Base-by-base conservation (phyloP, 2,113 vertebrate species). In the Megaceryle maxima region DNA sequence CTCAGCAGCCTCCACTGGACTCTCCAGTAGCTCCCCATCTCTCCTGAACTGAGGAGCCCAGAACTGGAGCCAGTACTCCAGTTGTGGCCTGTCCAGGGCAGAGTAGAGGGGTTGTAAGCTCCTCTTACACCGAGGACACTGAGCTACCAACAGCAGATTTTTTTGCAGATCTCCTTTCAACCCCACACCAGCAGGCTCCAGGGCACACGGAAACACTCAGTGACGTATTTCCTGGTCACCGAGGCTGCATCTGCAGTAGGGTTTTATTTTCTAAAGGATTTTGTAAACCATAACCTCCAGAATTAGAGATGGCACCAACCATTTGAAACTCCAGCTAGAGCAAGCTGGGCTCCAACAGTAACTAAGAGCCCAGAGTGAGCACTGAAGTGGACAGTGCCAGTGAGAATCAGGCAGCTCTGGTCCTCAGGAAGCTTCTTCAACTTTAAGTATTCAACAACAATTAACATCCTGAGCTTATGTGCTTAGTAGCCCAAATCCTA, bases 171-270 rank as follows among this genome's bases (percentile, higher is more conserved):
- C 1, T 69, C 59, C n/a, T 66, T 25, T 56, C 46, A 82, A 14
- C 5, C 44, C 33, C 22, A 11, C 48, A 6, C 25, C 46, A 69
- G 62, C 53, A 67, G n/a, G 74, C 15, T 16, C 0, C 4, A 46
- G 53, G 53, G n/a, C 3, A 29, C 4, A 1, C 0, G 5, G 57
- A 25, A 75, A 75, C 1, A n/a, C 11, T 69, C 13, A 16, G 8
- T 2, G 46, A 28, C 4, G 14, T 8, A 22, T 11, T 62, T 53
- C 74, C 48, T 37, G 53, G 46, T 73, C 11, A 10, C 25, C 26
- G n/a, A 83, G 51, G 37, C 35, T 59, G 59, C 73, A 46, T 25
- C 9, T 16, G 21, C 55, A 66, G 11, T 3, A 2, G 2, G 8
- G 3, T 10, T 56, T 56, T 56, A n/a, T 57, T 44, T 59, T 62